A percentile compares a stretch with the other conserved stretches of the same genome.
These are phyloP conservation scores for Danaus chrysippus DNA, from an alignment of 2,888 invertebrate species.

Conservation along the genomic window DNA sequence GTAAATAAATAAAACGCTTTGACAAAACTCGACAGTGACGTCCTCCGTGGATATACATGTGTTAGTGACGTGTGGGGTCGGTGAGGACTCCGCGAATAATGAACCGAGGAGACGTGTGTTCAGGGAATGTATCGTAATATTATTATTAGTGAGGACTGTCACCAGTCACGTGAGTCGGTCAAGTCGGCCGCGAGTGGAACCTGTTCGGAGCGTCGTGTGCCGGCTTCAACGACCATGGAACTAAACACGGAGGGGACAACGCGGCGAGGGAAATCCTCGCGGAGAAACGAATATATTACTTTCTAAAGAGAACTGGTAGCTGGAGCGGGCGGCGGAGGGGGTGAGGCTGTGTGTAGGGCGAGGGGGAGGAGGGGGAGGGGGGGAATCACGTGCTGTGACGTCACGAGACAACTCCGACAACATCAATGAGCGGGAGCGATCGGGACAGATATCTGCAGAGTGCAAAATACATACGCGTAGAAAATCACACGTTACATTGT, in stretches of 20 bases:
- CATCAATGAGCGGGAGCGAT: constrained; percentile 39
- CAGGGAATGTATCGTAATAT: not conserved
- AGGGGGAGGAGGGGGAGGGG: not conserved
- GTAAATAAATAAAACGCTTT: no score
- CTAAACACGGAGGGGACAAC: no score
- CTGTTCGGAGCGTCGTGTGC: not conserved
- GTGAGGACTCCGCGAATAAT: no score
- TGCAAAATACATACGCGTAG: constrained; percentile 10
- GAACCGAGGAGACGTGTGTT: no score
- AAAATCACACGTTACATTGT: not conserved
- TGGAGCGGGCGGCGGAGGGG: not conserved
- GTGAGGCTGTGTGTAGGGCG: not conserved
- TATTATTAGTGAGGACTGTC: not conserved
- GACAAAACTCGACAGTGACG: no score
- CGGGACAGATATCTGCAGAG: constrained; percentile 32
- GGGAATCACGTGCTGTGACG: constrained; percentile 17
- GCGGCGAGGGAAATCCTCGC: constrained; percentile 21
- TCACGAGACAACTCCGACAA: constrained; percentile 11
- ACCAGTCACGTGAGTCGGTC: constrained; percentile 3
- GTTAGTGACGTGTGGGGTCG: no score
- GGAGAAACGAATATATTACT: constrained; percentile 24
- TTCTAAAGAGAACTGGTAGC: constrained; percentile 25
- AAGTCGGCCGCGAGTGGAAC: constrained; percentile 5
- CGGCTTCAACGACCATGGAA: no score
- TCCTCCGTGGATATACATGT: no score